phyloP scores from a whole-genome alignment of 2,797 vertebrate genomes.

The Enteromius argenteus region DNA sequence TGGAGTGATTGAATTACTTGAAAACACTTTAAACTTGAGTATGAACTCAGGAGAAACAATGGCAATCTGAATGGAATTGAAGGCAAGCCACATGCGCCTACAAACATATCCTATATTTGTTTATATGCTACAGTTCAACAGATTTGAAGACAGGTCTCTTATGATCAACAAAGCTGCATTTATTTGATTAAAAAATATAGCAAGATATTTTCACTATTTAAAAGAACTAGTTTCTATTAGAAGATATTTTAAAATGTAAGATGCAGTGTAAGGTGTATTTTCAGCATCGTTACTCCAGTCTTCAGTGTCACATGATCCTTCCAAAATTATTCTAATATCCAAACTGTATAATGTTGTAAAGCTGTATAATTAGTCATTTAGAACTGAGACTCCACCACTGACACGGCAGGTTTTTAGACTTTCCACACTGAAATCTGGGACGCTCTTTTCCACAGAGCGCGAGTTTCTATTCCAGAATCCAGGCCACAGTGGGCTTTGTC shows the following conservation, averaged over 20 bases:
- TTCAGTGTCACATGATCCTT: not conserved
- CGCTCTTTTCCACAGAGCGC: constrained; percentile 38
- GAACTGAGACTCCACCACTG: not conserved
- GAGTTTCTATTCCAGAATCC: constrained; percentile 53
- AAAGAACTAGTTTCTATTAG: not conserved
- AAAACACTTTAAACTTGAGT: not conserved
- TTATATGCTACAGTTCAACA: not conserved
- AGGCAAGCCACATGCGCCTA: not conserved
- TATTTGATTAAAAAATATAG: not conserved
- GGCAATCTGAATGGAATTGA: not conserved
- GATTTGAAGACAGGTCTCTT: not conserved
- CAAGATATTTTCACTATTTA: not conserved
- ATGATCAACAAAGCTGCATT: not conserved
- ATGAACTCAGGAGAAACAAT: not conserved
- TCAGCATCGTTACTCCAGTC: not conserved
- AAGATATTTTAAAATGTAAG: not conserved
- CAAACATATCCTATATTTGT: not conserved
- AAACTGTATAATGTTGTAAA: not conserved
- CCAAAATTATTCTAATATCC: not conserved
- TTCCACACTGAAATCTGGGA: constrained; percentile 26
- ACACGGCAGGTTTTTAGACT: not conserved
- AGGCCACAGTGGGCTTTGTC: constrained; percentile 27
- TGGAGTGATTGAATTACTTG: constrained; percentile 11
- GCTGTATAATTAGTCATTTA: no score
- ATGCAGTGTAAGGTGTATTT: not conserved